phyloP scores from a whole-genome alignment of 2,797 vertebrate species.

The Gephyroberyx darwinii region DNA sequence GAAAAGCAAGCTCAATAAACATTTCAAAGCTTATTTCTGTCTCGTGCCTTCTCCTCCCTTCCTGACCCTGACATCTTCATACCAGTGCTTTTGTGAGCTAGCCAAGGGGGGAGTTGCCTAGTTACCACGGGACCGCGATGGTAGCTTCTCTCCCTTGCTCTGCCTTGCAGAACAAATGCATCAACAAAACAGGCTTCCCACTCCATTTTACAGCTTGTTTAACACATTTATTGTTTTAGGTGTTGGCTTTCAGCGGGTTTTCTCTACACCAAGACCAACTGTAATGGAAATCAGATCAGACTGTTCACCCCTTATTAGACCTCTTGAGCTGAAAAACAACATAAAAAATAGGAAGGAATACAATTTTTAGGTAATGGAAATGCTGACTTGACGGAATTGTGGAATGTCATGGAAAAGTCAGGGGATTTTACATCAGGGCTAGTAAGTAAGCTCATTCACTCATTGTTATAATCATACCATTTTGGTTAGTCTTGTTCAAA shows the following conservation, averaged over 20 bases:
- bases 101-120: slow-evolving; percentile 16
- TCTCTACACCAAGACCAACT: slow-evolving; percentile 1
- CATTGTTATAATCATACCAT: too few relatives aligned
- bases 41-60: not conserved
- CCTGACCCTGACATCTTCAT: slow-evolving; percentile 19
- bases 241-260: not conserved
- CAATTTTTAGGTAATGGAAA: slow-evolving; percentile 59
- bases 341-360: slow-evolving; percentile 63
- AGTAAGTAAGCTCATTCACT: too few relatives aligned
- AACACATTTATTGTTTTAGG: not conserved
- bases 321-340: slow-evolving; percentile 37
- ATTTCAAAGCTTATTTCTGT: not conserved
- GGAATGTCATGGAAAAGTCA: slow-evolving; percentile 38
- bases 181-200: not conserved
- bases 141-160: not conserved
- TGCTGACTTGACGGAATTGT: slow-evolving; percentile 32
- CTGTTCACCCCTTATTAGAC: slow-evolving; percentile 28
- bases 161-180: not conserved
- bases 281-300: slow-evolving; percentile 24
- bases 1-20: not conserved
- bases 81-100: not conserved
- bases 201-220: not conserved
- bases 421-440: slow-evolving; percentile 31
- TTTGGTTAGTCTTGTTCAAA: too few relatives aligned
- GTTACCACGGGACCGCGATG: slow-evolving; percentile 21